These are phyloP conservation scores for Syrmaticus mikado DNA, from an alignment of 2,113 vertebrate genomes.

Conservation along the genomic window DNA sequence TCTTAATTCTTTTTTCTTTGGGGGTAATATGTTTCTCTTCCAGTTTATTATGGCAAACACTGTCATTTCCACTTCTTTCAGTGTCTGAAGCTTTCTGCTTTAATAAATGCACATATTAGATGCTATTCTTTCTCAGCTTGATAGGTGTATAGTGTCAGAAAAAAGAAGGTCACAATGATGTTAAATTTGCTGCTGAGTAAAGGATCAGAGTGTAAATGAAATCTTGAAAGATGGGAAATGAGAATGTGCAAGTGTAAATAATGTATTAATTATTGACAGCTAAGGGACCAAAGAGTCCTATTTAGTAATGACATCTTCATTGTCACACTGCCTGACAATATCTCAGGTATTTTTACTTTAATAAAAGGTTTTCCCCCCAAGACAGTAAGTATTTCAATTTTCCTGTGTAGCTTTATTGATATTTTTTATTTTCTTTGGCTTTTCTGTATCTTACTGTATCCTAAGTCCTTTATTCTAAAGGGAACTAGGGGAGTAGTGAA, in stretches of 20 bases:
- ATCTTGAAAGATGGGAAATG: conserved; percentile 85
- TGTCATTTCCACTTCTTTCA: conserved; percentile 66
- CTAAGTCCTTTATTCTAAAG: neutral
- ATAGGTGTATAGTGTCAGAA: conserved; percentile 56
- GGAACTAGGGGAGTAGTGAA: neutral
- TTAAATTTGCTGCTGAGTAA: conserved; percentile 83
- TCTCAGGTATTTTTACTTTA: conserved; percentile 61
- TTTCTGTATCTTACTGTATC: conserved; percentile 39
- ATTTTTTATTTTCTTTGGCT: conserved; percentile 52
- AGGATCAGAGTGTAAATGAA: conserved; percentile 90
- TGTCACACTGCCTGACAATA: conserved; percentile 59
- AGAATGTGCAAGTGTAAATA: conserved; percentile 92
- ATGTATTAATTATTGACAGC: conserved; percentile 94
- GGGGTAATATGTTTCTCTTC: conserved; percentile 61
- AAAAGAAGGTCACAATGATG: conserved; percentile 79
- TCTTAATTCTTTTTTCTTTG: conserved; percentile 73
- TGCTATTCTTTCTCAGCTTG: conserved; percentile 62
- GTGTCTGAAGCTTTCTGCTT: conserved; percentile 47
- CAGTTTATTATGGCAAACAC: conserved; percentile 56
- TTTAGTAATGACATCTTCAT: conserved; percentile 81
- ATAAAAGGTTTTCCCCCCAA: conserved; percentile 39
- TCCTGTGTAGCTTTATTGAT: conserved; percentile 38
- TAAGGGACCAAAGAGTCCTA: conserved; percentile 75
- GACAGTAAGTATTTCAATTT: conserved; percentile 57
- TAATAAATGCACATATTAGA: conserved; percentile 77